Conservation (phyloP, 2,888 invertebrate genomes). For the Ectobius pallidus region DNA sequence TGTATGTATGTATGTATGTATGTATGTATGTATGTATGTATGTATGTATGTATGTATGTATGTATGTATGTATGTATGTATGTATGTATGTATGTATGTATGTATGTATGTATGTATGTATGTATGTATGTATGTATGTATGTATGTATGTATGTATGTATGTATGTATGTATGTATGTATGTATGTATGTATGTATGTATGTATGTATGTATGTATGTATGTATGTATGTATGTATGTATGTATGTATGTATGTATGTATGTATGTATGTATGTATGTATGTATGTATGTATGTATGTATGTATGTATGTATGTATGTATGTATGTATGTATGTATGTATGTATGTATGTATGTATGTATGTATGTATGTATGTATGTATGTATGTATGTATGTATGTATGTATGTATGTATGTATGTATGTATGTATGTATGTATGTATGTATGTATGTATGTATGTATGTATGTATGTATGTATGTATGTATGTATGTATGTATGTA, state of each 20-base stretch:
- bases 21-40: conserved; percentile 18
- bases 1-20: conserved; percentile 16
- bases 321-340: conserved; percentile 21
- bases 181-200: neutral
- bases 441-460: conserved; percentile 18
- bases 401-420: neutral
- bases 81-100: conserved; percentile 20
- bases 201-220: neutral
- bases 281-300: neutral
- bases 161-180: neutral
- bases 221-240: conserved; percentile 18
- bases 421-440: conserved; percentile 22
- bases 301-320: neutral
- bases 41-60: conserved; percentile 10
- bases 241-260: conserved; percentile 22
- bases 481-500: no score
- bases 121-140: conserved; percentile 18
- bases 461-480: conserved; percentile 10
- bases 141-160: neutral
- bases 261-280: conserved; percentile 22
- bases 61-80: conserved; percentile 16
- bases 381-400: neutral
- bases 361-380: conserved; percentile 19
- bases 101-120: conserved; percentile 18
- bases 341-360: conserved; percentile 22